These are phyloP conservation scores for Orycteropus afer DNA, from an alignment of 2,113 vertebrate genomes.

Conservation along the genomic window DNA sequence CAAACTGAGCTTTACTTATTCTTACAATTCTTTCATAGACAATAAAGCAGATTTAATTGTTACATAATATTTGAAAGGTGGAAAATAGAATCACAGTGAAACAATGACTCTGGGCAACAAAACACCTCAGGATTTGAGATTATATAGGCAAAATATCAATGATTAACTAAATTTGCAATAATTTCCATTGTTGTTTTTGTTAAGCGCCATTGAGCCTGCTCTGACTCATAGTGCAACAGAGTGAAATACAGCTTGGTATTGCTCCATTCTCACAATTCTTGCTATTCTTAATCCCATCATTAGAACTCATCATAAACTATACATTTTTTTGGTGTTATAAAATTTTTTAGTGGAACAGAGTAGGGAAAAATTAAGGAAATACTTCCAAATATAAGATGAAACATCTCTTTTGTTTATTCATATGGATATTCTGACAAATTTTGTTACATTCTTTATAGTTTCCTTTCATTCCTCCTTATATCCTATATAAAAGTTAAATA, in stretches of 20 bases:
- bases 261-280: too few species aligned
- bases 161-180: neutral
- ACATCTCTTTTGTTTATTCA: neutral
- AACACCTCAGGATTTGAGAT: neutral
- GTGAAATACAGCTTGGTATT: too few species aligned
- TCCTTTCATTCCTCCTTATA: neutral
- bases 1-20: neutral
- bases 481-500: neutral
- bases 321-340: neutral
- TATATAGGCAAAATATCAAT: neutral
- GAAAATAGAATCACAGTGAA: neutral
- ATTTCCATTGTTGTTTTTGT: too few species aligned
- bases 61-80: neutral
- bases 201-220: too few species aligned
- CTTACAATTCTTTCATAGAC: neutral
- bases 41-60: neutral
- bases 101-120: neutral
- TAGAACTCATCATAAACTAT: neutral
- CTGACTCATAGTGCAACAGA: too few species aligned
- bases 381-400: neutral
- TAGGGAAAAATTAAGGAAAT: neutral
- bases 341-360: neutral
- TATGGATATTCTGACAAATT: neutral
- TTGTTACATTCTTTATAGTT: neutral
- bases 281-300: too few species aligned